Conservation (phyloP, 2,888 invertebrate species). For the Agapetus fuscipes region DNA sequence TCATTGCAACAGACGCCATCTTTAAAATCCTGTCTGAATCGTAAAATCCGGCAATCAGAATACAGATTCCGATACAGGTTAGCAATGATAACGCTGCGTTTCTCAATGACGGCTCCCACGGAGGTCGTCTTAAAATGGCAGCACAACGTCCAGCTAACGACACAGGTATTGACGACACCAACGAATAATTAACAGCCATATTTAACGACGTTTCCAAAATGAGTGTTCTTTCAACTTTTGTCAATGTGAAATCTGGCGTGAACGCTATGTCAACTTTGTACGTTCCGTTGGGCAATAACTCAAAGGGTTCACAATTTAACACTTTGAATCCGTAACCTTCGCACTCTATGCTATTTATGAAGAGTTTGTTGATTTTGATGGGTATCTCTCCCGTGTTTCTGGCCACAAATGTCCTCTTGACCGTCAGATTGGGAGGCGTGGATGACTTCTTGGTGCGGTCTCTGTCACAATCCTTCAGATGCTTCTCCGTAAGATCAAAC, state of each 20-base stretch:
- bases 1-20: slow-evolving; percentile 38
- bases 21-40: slow-evolving; percentile 63
- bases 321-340: slow-evolving; percentile 75
- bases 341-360: slow-evolving; percentile 57
- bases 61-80: slow-evolving; percentile 16
- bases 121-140: slow-evolving; percentile 54
- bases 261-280: slow-evolving; percentile 77
- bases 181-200: slow-evolving; percentile 53
- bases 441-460: slow-evolving; percentile 22
- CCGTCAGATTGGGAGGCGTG: slow-evolving; percentile 31
- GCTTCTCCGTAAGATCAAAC: slow-evolving; percentile 61
- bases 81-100: slow-evolving; percentile 35
- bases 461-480: slow-evolving; percentile 47
- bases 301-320: slow-evolving; percentile 63
- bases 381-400: slow-evolving; percentile 86
- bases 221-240: slow-evolving; percentile 57
- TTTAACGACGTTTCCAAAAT: slow-evolving; percentile 52
- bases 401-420: slow-evolving; percentile 72
- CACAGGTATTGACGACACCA: slow-evolving; percentile 53
- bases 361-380: slow-evolving; percentile 59
- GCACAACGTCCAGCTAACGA: slow-evolving; percentile 53
- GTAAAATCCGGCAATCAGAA: slow-evolving; percentile 61
- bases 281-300: slow-evolving; percentile 60
- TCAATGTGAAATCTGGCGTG: slow-evolving; percentile 78
- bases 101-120: slow-evolving; percentile 45